Base-by-base conservation (phyloP, 2,888 invertebrate genomes). In the Norana najaformis region DNA sequence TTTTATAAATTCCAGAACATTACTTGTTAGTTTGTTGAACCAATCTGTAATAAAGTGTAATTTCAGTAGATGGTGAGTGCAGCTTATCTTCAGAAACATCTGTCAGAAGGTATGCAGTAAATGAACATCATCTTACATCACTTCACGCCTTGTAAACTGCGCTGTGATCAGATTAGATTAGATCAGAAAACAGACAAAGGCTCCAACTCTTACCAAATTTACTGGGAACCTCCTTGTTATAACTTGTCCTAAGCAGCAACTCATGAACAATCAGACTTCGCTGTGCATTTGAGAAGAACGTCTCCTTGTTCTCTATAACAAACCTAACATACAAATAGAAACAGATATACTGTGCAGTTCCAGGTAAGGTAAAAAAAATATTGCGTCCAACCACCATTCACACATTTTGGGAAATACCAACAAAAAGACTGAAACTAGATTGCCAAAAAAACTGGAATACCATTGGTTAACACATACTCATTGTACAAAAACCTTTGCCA, bases 221-320 rank as follows among this genome's bases (percentile, higher is more conserved):
- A n/a, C 96, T 95, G 85, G 91, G 90, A 14, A 90, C 90, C 0
- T 88, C 89, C 0, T 96, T 96, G 95, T 97, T 98, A 16, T 18
- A 53, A 34, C 36, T 38, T 0, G 90, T 85, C 30, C 92, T 34
- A 34, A 92, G 82, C 16, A 92, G 90, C 3, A 92, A 88, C 69
- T 92, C 92, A 37, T 92, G 47, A 18, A 98, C 97, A 91, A 98
- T 97, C 91, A 98, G 96, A 38, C 98, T 97, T 91, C 97, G 96
- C 91, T 97, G 97, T 8, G 97, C 97, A 4, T 97, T 96, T 88
- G 97, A 97, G 95, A 98, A 98, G 95, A 98, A 98, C 0, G 97
- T 97, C 91, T 97, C 97, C 69, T 97, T 90, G 88, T 91, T 91
- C 30, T 92, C 88, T 53, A 92, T 92, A 83, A 92, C 89, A 83